A percentile compares a stretch with the other conserved stretches of the same genome.
Conservation (phyloP, 2,888 invertebrate species). For the Lasioglossum calceatum region DNA sequence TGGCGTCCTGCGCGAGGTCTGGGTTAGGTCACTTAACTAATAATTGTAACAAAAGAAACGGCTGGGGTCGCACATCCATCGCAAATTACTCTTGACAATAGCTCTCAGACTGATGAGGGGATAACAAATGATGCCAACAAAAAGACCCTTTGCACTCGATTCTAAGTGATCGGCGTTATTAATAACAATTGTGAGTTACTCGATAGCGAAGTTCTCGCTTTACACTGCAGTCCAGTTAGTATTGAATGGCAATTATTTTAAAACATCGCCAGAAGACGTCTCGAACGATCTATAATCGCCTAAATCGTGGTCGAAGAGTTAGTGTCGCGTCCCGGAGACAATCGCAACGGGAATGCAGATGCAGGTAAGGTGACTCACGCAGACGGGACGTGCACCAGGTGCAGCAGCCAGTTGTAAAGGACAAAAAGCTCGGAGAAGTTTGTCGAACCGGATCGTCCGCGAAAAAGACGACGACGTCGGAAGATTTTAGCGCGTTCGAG, state of each 20-base stretch:
- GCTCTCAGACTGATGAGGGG: neutral
- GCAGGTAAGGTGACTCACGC: neutral
- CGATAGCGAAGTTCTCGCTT: no score
- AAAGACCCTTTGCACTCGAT: neutral
- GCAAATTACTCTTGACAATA: conserved; percentile 3
- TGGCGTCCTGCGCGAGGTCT: neutral
- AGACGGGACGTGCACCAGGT: conserved; percentile 59
- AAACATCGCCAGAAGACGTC: neutral
- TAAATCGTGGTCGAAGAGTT: neutral
- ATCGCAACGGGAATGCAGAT: conserved; percentile 1
- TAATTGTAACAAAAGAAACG: neutral
- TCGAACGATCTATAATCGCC: neutral
- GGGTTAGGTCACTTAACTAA: neutral
- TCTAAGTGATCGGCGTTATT: neutral
- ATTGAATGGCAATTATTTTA: no score
- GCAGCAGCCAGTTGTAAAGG: conserved; percentile 43
- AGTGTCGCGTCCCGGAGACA: neutral
- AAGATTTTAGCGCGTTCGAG: neutral
- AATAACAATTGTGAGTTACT: no score
- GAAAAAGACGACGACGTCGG: conserved; percentile 11
- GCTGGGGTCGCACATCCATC: conserved; percentile 1
- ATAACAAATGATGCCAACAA: neutral
- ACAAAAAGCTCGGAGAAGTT: neutral
- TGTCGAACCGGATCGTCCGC: neutral
- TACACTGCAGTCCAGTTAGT: no score